phyloP scores from a whole-genome alignment of 2,888 invertebrate genomes.

The Chromoteleia sp. region DNA sequence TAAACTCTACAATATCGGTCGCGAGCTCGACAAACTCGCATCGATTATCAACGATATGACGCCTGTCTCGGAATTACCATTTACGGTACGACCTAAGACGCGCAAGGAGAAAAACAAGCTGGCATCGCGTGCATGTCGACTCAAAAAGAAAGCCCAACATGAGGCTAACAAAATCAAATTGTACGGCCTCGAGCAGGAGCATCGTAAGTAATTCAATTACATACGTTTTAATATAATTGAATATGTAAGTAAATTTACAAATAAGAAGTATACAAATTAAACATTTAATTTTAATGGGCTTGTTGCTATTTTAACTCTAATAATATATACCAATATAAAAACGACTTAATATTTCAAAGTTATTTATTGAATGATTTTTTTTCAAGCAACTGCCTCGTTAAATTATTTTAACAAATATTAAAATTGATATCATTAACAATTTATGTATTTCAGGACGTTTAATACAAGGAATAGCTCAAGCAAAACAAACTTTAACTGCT shows the following conservation, averaged over 20 bases:
- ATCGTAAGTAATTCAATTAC: slow-evolving; percentile 87
- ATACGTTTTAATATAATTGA: background rate
- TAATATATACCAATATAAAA: too few species aligned
- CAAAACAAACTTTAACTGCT: slow-evolving; percentile 90
- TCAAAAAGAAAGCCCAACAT: slow-evolving; percentile 99
- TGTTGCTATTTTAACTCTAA: too few species aligned
- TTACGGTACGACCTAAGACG: slow-evolving; percentile 95
- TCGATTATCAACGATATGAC: slow-evolving; percentile 98
- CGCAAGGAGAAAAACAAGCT: slow-evolving; percentile 99
- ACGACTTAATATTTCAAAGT: too few species aligned
- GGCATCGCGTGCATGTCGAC: slow-evolving; percentile 97
- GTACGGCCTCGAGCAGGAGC: slow-evolving; percentile 96
- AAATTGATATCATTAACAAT: background rate
- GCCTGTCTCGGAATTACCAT: slow-evolving; percentile 96
- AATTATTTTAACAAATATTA: too few species aligned
- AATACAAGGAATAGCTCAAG: slow-evolving; percentile 90
- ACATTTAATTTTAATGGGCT: too few species aligned
- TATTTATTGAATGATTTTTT: too few species aligned
- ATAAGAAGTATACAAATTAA: too few species aligned
- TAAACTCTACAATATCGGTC: slow-evolving; percentile 95
- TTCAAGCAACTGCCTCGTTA: too few species aligned
- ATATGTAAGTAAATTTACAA: too few species aligned
- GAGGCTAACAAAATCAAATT: slow-evolving; percentile 99
- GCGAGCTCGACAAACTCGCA: slow-evolving; percentile 95
- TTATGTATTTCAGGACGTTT: slow-evolving; percentile 88